These are phyloP conservation scores for Umimayanthus kanabou DNA, from an alignment of 92 coral and sea anemone genomes.

Conservation along the genomic window DNA sequence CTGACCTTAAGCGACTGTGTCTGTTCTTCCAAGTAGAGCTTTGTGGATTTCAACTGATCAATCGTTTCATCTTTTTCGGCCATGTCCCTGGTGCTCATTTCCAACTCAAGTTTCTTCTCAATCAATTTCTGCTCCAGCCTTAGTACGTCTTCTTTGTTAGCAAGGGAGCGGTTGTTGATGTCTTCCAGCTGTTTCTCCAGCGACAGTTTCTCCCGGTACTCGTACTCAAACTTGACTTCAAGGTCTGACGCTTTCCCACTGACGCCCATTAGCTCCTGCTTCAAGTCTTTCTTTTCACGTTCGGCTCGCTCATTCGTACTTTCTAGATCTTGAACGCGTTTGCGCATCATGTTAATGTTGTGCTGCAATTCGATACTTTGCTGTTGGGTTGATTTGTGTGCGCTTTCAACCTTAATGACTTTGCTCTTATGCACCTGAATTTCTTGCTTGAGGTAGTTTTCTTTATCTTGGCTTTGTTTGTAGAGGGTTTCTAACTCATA, in stretches of 20 bases:
- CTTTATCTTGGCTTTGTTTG: conserved; percentile 66
- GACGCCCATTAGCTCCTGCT: conserved; percentile 70
- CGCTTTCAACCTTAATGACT: conserved; percentile 78
- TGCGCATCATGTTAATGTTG: conserved; percentile 79
- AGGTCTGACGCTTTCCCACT: conserved; percentile 82
- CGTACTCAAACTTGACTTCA: conserved; percentile 91
- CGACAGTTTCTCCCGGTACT: conserved; percentile 88
- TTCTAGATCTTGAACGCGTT: conserved; percentile 78
- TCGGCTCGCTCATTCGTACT: conserved; percentile 73
- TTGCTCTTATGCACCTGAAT: conserved; percentile 79
- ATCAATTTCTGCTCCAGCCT: conserved; percentile 87
- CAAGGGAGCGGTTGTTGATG: conserved; percentile 65
- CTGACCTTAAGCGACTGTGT: conserved; percentile 76
- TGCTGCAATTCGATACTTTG: conserved; percentile 85
- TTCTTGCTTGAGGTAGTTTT: conserved; percentile 74
- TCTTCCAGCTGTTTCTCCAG: conserved; percentile 86
- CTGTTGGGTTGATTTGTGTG: conserved; percentile 83
- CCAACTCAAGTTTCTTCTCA: conserved; percentile 74
- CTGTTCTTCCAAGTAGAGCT: conserved; percentile 84
- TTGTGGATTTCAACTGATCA: conserved; percentile 77
- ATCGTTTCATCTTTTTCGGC: conserved; percentile 77
- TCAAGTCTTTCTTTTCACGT: conserved; percentile 77
- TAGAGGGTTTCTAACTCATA: conserved; percentile 57
- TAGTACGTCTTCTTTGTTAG: conserved; percentile 81
- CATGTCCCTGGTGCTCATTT: conserved; percentile 74